A percentile compares a stretch with the other conserved stretches of the same genome.
Conservation (phyloP, 2,797 vertebrate genomes). For the Mus minutoides region DNA sequence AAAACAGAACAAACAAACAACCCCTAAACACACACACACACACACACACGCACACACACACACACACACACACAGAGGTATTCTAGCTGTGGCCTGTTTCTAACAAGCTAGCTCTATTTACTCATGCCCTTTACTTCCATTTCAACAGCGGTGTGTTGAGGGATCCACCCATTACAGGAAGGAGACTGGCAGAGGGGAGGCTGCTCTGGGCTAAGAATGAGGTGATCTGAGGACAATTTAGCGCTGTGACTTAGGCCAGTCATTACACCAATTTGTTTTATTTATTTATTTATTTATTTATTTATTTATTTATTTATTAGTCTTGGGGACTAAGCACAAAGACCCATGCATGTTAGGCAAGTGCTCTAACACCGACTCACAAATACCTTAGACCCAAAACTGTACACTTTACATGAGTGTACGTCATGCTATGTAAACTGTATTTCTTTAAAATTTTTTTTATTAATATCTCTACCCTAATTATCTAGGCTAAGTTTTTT, state of each 20-base stretch:
- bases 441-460: not conserved
- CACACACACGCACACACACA: no score
- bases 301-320: not conserved
- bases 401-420: no score
- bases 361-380: no score
- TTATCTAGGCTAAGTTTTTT: no score
- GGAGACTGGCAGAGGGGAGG: not conserved
- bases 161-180: not conserved
- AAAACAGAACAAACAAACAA: no score
- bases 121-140: not conserved
- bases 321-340: not conserved
- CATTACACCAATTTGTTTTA: not conserved
- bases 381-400: no score
- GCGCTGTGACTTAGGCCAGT: not conserved
- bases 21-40: no score
- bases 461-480: no score
- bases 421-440: no score
- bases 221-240: not conserved
- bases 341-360: not conserved
- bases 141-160: not conserved
- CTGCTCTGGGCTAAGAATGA: not conserved
- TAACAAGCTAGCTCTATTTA: not conserved
- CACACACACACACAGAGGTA: not conserved
- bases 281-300: rapidly evolving
- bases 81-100: not conserved